Evolutionary conservation across 2,888 invertebrate species (phyloP).

Genomic region (Caenorhabditis wallacei): DNA sequence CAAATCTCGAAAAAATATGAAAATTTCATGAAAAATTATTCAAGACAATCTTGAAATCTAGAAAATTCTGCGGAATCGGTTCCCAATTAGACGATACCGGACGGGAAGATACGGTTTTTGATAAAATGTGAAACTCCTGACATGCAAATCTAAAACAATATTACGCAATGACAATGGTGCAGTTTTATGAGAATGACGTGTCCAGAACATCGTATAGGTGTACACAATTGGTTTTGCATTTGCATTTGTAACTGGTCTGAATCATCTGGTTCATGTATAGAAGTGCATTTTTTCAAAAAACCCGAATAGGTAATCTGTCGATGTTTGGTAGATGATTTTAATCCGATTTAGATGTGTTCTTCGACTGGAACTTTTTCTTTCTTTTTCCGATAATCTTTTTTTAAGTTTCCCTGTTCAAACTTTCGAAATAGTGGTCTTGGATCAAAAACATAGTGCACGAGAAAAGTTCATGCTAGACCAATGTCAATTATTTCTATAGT

Average conservation of each 20-base stretch:
- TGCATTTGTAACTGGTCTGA: slow-evolving; percentile 28
- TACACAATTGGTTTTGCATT: slow-evolving; percentile 15
- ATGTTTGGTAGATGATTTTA: slow-evolving; percentile 4
- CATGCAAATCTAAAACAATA: neutral
- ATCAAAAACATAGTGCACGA: slow-evolving; percentile 20
- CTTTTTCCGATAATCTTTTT: too few species aligned
- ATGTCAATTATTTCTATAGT: slow-evolving; percentile 60
- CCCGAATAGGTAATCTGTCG: slow-evolving; percentile 5
- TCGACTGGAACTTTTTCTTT: slow-evolving; percentile 12
- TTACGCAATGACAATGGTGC: neutral
- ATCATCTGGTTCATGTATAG: slow-evolving; percentile 16
- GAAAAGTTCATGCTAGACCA: slow-evolving; percentile 37
- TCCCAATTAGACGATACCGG: too few species aligned
- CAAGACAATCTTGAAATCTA: too few species aligned
- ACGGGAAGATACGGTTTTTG: too few species aligned
- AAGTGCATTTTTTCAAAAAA: slow-evolving; percentile 19
- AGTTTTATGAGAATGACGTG: slow-evolving; percentile 1
- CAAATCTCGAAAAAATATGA: too few species aligned
- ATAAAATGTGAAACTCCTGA: too few species aligned
- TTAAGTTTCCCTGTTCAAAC: too few species aligned
- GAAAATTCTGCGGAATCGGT: too few species aligned
- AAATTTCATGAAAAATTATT: too few species aligned
- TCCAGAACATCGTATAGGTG: neutral
- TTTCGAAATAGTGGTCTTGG: too few species aligned
- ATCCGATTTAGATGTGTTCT: slow-evolving; percentile 33